Evolutionary conservation across 2,888 invertebrate genomes (phyloP), one percentile per base, ranked within the genome.

Genomic region (Amphiduros pacificus): DNA sequence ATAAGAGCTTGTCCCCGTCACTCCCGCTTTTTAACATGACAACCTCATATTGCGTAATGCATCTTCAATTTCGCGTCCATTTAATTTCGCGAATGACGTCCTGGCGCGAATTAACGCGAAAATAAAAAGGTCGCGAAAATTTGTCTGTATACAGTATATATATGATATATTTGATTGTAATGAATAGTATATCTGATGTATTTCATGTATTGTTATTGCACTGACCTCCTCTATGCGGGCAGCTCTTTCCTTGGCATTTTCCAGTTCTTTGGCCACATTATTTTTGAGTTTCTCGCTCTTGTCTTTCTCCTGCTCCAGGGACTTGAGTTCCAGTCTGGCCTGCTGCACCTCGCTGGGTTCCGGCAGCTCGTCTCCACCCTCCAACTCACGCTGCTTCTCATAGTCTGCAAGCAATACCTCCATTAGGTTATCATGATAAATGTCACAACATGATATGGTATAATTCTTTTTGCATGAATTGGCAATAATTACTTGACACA

Each of bases 251-350:
- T 91, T 87, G 69, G 92, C 91, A 63, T 87, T 85, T 78, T 92
- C 92, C 59, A 94, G 85, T 77, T 94, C 93, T 57, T 89, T 87
- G 80, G 93, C 91, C 2, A 93, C 90, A 49, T 88, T 87, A 41
- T 88, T 88, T 29, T 92, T 86, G 74, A 93, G 87, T 64, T 88
- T 87, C 31, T 91, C 87, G 77, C 91, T 92, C 53, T 90, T 85
- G 75, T 92, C 90, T 77, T 92, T 91, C 81, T 95, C 94, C 61
- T 90, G 87, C 81, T 92, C 91, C 57, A 94, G 90, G 62, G 90
- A 91, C 9, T 91, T 71, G 32, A 81, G 62, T 55, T 81, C 80
- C 51, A 77, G 73, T 22, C 73, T 62, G 3, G 79, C 79, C 20
- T 71, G 68, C 40, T 66, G 68, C 0, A 80, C 76, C 40, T 78